phyloP scores from a whole-genome alignment of 2,797 vertebrate genomes.

The Cryptoprocta ferox region DNA sequence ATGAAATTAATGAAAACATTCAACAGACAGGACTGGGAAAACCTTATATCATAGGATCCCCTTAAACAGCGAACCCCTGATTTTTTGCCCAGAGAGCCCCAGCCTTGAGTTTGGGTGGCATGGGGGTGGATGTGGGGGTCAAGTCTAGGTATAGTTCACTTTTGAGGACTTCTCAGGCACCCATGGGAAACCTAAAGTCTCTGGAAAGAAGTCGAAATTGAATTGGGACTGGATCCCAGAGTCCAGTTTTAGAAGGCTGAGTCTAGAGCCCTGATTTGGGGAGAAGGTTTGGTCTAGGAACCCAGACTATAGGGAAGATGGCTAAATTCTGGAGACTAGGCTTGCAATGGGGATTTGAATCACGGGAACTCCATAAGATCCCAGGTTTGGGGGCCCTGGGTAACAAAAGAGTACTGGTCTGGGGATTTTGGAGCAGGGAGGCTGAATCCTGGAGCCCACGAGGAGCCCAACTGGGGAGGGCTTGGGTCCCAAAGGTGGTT shows the following conservation, averaged over 20 bases:
- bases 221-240: neutral
- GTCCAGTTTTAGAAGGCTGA: neutral
- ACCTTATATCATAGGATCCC: neutral
- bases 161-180: constrained; percentile 10
- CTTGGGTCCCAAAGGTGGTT: constrained; percentile 26
- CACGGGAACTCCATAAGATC: neutral
- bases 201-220: neutral
- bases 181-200: neutral
- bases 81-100: neutral
- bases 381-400: neutral
- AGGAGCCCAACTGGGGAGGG: constrained; percentile 8
- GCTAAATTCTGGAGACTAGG: constrained; percentile 6
- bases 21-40: neutral
- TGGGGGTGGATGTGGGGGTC: neutral
- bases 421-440: neutral
- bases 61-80: neutral
- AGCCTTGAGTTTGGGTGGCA: neutral
- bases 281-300: neutral
- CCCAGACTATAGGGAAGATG: neutral
- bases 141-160: neutral
- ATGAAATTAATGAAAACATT: constrained; percentile 56
- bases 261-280: neutral
- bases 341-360: neutral
- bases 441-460: constrained; percentile 26
- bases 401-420: constrained; percentile 48